These are phyloP conservation scores for Petrosia ficiformis DNA, from an alignment of 37 sponge, comb jelly and placozoan genomes.

Conservation along the genomic window DNA sequence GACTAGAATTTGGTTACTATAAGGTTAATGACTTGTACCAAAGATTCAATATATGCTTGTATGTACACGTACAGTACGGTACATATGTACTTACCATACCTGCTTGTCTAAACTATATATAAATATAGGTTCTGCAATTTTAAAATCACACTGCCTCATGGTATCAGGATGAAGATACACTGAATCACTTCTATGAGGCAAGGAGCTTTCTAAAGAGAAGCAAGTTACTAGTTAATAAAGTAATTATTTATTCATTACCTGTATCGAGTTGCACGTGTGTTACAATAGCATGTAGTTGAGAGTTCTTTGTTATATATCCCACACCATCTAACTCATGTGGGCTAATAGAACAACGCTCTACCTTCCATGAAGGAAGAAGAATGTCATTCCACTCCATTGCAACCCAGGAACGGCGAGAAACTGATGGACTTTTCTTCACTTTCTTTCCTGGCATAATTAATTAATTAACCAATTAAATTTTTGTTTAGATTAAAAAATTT, in stretches of 20 bases:
- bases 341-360: neutral
- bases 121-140: constrained; percentile 32
- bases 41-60: no score
- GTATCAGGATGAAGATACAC: constrained; percentile 62
- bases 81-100: no score
- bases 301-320: no score
- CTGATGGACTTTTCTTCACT: neutral
- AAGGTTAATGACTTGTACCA: no score
- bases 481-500: neutral
- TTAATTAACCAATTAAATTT: neutral
- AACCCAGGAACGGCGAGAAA: neutral
- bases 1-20: neutral
- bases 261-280: neutral
- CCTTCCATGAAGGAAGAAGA: neutral
- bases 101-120: neutral
- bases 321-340: neutral
- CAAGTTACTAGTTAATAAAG: neutral
- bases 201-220: neutral
- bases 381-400: neutral
- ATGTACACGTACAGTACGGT: no score
- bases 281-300: neutral
- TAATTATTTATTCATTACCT: neutral
- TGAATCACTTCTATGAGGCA: constrained; percentile 23
- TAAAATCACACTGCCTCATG: constrained; percentile 47
- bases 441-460: neutral